These are phyloP conservation scores for Corvus moneduloides DNA, from an alignment of 2,113 vertebrate genomes.

Conservation along the genomic window DNA sequence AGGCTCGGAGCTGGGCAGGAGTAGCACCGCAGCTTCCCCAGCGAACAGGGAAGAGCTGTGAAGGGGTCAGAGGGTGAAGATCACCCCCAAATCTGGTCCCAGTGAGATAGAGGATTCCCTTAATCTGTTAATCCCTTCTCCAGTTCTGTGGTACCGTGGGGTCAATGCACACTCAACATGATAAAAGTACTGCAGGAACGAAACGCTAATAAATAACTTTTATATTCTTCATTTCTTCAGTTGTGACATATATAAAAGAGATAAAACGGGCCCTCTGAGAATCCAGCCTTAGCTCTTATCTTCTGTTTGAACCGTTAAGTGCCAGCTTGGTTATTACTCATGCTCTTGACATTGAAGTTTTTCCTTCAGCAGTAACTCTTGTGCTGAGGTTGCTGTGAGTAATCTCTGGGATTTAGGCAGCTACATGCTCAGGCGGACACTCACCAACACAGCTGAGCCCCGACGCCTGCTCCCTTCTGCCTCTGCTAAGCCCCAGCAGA, in stretches of 20 bases:
- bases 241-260: slow-evolving; percentile 69
- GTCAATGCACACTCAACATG: slow-evolving; percentile 41
- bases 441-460: slow-evolving; percentile 4
- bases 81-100: slow-evolving; percentile 46
- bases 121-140: slow-evolving; percentile 51
- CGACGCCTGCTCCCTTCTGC: background rate
- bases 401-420: slow-evolving; percentile 55
- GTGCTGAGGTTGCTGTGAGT: slow-evolving; percentile 43
- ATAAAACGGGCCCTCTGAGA: slow-evolving; percentile 63
- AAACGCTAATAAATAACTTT: slow-evolving; percentile 61
- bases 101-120: slow-evolving; percentile 37
- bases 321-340: slow-evolving; percentile 70
- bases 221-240: slow-evolving; percentile 71
- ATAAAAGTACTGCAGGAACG: slow-evolving; percentile 62
- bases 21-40: background rate
- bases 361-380: slow-evolving; percentile 58
- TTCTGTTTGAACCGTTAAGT: slow-evolving; percentile 68
- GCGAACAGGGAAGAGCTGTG: background rate
- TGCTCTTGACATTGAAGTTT: slow-evolving; percentile 67
- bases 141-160: slow-evolving; percentile 38
- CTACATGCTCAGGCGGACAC: slow-evolving; percentile 45
- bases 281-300: slow-evolving; percentile 64
- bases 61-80: slow-evolving; percentile 42
- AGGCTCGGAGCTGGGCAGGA: background rate
- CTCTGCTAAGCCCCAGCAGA: background rate